Evolutionary conservation across 2,888 invertebrate species (phyloP), one percentile per base, ranked within the genome.

Genomic region (Oxyteleia sp.): DNA sequence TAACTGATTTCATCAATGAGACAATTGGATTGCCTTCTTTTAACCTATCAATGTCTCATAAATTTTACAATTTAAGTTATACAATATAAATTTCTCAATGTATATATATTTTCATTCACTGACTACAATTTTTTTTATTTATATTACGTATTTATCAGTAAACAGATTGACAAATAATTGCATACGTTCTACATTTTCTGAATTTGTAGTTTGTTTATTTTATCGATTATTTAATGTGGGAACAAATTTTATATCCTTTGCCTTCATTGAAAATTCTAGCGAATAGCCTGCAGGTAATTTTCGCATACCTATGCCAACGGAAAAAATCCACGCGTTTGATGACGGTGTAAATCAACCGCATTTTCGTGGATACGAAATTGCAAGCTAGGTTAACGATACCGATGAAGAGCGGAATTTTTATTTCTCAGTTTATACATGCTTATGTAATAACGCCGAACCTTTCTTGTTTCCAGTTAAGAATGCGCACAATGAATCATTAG

Each of bases 401-500:
- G 43, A 53, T 23, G 35, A 53, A 63, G 16, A 68, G 59, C 49
- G 45, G 45, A 61, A 5, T 59, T 68, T 76, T 20, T 66, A 35
- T 53, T 59, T 66, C 10, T 8, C 16, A n/a, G 0, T 32, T 41
- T 23, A 23, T 69, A 13, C 63, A 20, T n/a, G 18, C 55, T 78
- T 78, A 76, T 63, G 51, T 71, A 78, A 78, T 53, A 63, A 41
- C 61, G 8, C 32, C 43, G 16, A 68, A 66, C 59, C 66, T 75
- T 66, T 53, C 45, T 53, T 57, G 38, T 35, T 11, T 29, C 35
- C 15, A 15, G 20, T 1, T 13, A 51, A 45, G 69, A 71, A 69
- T 63, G 78, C 53, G 26, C 38, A 49, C 63, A 26, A 47, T 35
- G 38, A 69, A 63, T 63, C 69, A 78, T 68, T 78, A 55, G 26